Percentiles rank a stretch among this genome's conserved stretches.
These are phyloP conservation scores for Hemiscyllium ocellatum DNA, from an alignment of 2,113 vertebrate species.

Conservation along the genomic window DNA sequence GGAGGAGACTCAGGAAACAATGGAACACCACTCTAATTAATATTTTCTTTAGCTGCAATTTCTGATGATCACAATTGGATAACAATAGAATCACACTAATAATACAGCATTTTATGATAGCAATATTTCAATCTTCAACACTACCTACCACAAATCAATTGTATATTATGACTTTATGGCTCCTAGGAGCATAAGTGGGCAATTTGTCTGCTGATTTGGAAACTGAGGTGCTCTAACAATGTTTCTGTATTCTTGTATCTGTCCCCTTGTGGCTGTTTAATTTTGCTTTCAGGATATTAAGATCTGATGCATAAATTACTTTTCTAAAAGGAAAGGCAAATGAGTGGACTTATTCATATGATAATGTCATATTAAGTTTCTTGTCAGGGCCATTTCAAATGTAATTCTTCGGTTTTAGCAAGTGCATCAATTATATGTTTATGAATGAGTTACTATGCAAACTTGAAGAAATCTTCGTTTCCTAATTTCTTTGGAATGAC, in stretches of 20 bases:
- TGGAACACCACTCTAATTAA: background rate
- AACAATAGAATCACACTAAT: background rate
- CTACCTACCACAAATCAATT: too few species aligned
- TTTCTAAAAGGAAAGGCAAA: background rate
- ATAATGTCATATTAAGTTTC: constrained; percentile 25
- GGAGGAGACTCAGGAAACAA: background rate
- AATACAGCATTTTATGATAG: background rate
- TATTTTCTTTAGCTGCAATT: background rate
- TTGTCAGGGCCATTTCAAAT: constrained; percentile 5
- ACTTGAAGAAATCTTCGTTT: constrained; percentile 6
- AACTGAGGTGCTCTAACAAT: background rate
- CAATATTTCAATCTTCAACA: background rate
- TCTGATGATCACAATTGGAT: background rate
- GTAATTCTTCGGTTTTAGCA: background rate
- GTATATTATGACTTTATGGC: background rate
- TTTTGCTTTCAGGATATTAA: background rate
- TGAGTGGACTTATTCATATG: constrained; percentile 27
- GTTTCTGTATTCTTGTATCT: background rate
- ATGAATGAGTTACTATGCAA: background rate
- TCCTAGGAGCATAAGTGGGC: background rate
- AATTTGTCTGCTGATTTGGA: background rate
- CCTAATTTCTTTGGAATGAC: constrained; percentile 1
- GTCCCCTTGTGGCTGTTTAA: background rate
- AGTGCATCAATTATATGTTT: constrained; percentile 25
- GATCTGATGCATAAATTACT: background rate